These are phyloP conservation scores for Microcebus ravelobensis DNA, from an alignment of 2,113 vertebrate genomes.

Conservation along the genomic window DNA sequence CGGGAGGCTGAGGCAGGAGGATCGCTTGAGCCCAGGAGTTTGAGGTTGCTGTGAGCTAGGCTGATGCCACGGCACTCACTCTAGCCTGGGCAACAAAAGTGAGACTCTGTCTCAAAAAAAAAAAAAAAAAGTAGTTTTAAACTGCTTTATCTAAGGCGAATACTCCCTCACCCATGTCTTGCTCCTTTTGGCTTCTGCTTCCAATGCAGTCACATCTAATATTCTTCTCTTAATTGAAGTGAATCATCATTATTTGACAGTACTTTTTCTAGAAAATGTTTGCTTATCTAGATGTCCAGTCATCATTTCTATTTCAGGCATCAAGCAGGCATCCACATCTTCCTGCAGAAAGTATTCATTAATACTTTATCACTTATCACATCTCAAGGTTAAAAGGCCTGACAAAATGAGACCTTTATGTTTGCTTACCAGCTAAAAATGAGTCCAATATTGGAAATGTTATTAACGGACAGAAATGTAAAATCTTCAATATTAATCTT, in stretches of 20 bases:
- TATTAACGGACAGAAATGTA: constrained; percentile 36
- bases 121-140: neutral
- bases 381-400: constrained; percentile 62
- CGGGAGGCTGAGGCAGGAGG: no score
- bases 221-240: constrained; percentile 40
- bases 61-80: no score
- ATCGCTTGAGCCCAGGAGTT: no score
- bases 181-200: constrained; percentile 18
- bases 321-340: neutral
- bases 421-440: constrained; percentile 61
- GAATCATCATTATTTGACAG: constrained; percentile 21
- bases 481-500: constrained; percentile 44
- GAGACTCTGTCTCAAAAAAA: no score
- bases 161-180: neutral
- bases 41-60: no score
- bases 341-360: constrained; percentile 51
- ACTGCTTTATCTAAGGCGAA: neutral
- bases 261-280: constrained; percentile 42
- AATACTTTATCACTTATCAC: constrained; percentile 41
- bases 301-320: constrained; percentile 57
- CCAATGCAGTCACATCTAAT: neutral
- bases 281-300: constrained; percentile 45
- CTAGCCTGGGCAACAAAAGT: no score
- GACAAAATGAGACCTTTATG: constrained; percentile 63
- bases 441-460: constrained; percentile 22